A percentile compares a stretch with the other conserved stretches of the same genome.
These are phyloP conservation scores for Miniopterus natalensis DNA, from an alignment of 2,113 vertebrate species.

Conservation along the genomic window DNA sequence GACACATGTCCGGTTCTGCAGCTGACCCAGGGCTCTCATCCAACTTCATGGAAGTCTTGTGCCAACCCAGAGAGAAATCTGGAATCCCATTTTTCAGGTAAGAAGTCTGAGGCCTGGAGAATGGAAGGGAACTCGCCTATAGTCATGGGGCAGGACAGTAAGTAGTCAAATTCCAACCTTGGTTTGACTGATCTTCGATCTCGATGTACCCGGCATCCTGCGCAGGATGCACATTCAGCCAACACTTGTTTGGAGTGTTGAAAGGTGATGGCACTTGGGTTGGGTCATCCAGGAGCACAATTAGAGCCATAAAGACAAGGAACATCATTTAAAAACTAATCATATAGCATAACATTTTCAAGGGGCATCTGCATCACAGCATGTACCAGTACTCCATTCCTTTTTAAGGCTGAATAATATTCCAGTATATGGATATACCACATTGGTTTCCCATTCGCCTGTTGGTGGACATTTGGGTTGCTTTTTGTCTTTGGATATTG, in stretches of 20 bases:
- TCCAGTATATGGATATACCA: accelerated
- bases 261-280: not conserved
- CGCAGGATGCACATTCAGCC: not conserved
- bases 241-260: not conserved
- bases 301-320: not conserved
- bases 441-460: not conserved
- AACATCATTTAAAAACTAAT: not conserved
- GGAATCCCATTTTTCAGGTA: not conserved
- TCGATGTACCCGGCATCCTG: not conserved
- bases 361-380: not conserved
- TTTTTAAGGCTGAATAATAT: not conserved
- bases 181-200: not conserved
- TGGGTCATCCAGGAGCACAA: not conserved
- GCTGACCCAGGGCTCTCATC: not conserved
- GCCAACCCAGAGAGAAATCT: not conserved
- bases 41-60: not conserved
- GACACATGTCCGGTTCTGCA: no score
- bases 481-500: not conserved
- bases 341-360: not conserved
- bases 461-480: not conserved
- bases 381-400: accelerated
- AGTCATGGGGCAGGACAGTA: not conserved
- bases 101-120: not conserved
- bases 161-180: not conserved
- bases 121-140: not conserved